These are phyloP conservation scores for Acromyrmex charruanus DNA, from an alignment of 1,140 invertebrate genomes.

Conservation along the genomic window DNA sequence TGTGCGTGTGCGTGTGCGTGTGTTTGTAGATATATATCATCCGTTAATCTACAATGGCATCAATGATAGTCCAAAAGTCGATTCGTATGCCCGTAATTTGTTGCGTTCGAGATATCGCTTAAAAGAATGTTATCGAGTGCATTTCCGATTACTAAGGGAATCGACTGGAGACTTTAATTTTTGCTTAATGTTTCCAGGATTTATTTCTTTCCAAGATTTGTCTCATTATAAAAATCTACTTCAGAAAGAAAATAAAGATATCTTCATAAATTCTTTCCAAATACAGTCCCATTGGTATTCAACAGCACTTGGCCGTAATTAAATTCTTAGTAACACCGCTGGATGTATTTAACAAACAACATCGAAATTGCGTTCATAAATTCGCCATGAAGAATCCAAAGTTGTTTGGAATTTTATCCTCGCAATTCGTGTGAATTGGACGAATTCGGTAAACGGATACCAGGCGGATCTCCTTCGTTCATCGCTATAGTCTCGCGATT, in stretches of 20 bases:
- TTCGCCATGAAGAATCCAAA: background rate
- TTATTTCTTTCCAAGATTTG: background rate
- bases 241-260: background rate
- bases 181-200: background rate
- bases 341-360: conserved; percentile 30
- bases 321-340: conserved; percentile 9
- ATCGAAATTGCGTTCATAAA: conserved; percentile 42
- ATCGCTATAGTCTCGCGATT: conserved; percentile 59
- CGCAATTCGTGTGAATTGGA: conserved; percentile 38
- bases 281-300: background rate
- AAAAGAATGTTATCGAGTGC: conserved; percentile 53
- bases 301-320: background rate
- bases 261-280: background rate
- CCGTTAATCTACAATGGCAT: conserved; percentile 69
- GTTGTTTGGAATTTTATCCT: conserved; percentile 36
- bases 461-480: conserved; percentile 29
- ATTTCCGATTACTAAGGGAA: conserved; percentile 5
- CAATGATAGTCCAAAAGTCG: conserved; percentile 71
- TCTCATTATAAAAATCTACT: background rate
- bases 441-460: conserved; percentile 58
- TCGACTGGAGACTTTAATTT: background rate
- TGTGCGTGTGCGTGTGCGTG: background rate
- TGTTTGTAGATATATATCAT: conserved; percentile 37
- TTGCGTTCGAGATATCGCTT: conserved; percentile 31
- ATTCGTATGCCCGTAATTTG: conserved; percentile 71